Conservation (phyloP, 2,113 vertebrate species). For the Tympanuchus pallidicinctus region DNA sequence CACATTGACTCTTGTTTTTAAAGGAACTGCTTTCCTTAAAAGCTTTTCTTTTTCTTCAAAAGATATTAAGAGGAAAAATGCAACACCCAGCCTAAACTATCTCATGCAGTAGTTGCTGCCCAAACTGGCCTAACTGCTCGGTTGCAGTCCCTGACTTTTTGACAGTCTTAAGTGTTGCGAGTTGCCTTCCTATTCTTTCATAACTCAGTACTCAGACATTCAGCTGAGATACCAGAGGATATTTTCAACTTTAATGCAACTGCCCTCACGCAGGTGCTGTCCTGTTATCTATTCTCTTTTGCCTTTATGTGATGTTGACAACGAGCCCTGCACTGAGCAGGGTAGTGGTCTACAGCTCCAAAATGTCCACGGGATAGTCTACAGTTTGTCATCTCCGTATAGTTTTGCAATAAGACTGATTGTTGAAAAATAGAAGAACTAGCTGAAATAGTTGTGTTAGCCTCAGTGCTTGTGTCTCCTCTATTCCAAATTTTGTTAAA, state of each 20-base stretch:
- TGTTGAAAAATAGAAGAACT: neutral
- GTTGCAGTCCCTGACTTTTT: neutral
- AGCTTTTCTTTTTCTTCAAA: neutral
- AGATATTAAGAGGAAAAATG: neutral
- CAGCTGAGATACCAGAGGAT: conserved; percentile 23
- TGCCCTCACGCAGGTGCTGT: neutral
- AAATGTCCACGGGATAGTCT: neutral
- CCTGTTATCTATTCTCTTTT: neutral
- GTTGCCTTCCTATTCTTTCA: neutral
- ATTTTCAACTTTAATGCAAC: neutral
- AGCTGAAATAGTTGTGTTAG: neutral
- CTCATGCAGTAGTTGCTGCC: neutral
- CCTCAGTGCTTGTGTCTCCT: neutral
- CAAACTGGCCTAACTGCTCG: neutral
- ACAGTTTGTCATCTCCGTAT: neutral
- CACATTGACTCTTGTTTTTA: neutral
- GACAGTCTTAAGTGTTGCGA: neutral
- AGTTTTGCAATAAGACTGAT: neutral
- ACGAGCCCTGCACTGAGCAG: neutral
- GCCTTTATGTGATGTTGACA: neutral
- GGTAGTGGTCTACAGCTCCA: fast-evolving
- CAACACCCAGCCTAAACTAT: neutral
- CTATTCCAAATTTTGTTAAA: neutral
- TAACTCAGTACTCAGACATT: neutral
- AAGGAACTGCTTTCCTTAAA: neutral